Evolutionary conservation across 2,888 invertebrate species (phyloP).

Genomic region (Macrophya alboannulata): DNA sequence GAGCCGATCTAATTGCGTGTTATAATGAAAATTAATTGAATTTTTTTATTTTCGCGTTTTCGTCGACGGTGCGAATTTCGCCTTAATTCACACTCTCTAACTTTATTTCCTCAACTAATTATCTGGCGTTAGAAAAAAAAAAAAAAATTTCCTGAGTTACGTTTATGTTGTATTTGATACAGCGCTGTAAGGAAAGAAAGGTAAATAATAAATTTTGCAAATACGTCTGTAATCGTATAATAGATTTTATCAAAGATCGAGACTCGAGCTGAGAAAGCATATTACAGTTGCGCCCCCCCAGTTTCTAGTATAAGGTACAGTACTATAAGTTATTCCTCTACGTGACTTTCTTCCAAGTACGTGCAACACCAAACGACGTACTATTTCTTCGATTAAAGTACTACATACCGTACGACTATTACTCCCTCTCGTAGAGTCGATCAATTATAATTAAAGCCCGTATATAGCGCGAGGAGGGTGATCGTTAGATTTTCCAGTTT

Average conservation of each 20-base stretch:
- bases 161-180: neutral
- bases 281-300: neutral
- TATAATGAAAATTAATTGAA: constrained; percentile 23
- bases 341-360: constrained; percentile 39
- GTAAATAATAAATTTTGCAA: neutral
- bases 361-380: constrained; percentile 41
- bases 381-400: constrained; percentile 51
- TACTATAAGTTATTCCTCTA: constrained; percentile 35
- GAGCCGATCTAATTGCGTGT: constrained; percentile 27
- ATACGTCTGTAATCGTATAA: neutral
- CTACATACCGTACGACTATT: neutral
- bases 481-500: neutral
- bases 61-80: too few relatives aligned
- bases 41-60: constrained; percentile 23
- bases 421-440: constrained; percentile 17
- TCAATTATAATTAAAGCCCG: constrained; percentile 43
- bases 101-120: neutral
- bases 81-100: constrained; percentile 37
- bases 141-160: neutral
- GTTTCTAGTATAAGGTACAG: neutral
- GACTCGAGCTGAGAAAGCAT: neutral
- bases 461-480: neutral
- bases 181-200: neutral
- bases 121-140: neutral
- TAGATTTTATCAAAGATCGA: constrained; percentile 3